Evolutionary conservation across 92 coral and sea anemone species (phyloP), one percentile per base, ranked within the genome.

Genomic region (Zoanthus sociatus): DNA sequence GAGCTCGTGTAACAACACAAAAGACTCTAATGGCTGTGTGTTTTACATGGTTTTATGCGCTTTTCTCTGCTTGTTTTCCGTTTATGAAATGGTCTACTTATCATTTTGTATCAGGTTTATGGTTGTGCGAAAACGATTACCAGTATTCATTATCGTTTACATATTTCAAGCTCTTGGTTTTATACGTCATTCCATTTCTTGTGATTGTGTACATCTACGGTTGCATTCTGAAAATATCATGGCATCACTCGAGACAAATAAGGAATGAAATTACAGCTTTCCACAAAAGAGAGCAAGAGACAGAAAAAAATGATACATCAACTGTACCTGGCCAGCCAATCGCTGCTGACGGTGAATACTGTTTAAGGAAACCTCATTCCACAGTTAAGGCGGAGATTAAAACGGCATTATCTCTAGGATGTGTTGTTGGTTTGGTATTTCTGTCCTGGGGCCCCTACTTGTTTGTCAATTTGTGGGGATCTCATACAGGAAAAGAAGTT

Each of bases 291-390:
- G 96, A 94, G 87, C 71, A 75, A 18, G 45, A 83, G 4, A 63
- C 84, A 6, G 18, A 13, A 33, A 72, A 42, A 12, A 66, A 56
- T 44, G 83, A 82, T 12, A 73, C 88, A 33, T 70, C 88, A 5
- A 76, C 78, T 13, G 86, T 84, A 1, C 47, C 72, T 33, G 67
- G 37, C 31, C 88, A 76, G 5, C 78, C 83, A 60, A 87, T 88
- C 54, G 61, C 86, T 76, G 93, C 82, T 14, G 76, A 77, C 6
- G 98, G 98, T 17, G 93, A 91, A 67, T 93, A 93, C 78, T 94
- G 98, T 64, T 86, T 94, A 44, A 88, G 98, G 79, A 94, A 94
- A 42, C 98, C 98, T 1, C 98, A 94, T 67, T 94, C 98, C 5
- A 88, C 93, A 13, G 44, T 93, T 1, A 92, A 90, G 51, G 87